Evolutionary conservation across 2,797 vertebrate genomes (phyloP).

Genomic region (Lophius americanus): DNA sequence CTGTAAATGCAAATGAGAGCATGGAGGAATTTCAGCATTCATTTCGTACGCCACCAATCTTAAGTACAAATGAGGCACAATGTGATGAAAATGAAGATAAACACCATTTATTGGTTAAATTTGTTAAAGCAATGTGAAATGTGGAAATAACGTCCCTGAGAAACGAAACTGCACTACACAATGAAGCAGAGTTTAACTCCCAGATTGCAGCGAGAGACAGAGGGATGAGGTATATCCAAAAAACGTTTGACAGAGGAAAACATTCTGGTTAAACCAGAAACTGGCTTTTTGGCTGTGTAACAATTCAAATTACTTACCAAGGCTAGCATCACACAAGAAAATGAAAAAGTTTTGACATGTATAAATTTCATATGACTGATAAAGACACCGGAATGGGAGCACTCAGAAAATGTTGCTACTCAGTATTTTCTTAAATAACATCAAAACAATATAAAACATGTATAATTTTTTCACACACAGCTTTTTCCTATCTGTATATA

Average conservation of each 20-base stretch:
- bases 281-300: background rate
- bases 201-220: slow-evolving; percentile 11
- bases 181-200: slow-evolving; percentile 27
- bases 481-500: background rate
- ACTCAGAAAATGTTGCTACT: slow-evolving; percentile 22
- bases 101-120: slow-evolving; percentile 51
- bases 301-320: slow-evolving; percentile 1
- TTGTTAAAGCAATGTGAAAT: slow-evolving; percentile 42
- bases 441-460: slow-evolving; percentile 24
- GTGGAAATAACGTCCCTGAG: slow-evolving; percentile 53
- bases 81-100: slow-evolving; percentile 39
- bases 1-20: background rate
- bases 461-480: background rate
- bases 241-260: background rate
- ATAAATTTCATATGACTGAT: background rate
- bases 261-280: slow-evolving; percentile 4
- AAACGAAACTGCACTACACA: slow-evolving; percentile 30
- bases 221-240: slow-evolving; percentile 48
- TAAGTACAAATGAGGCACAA: slow-evolving; percentile 40
- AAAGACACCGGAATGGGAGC: slow-evolving; percentile 53
- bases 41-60: background rate
- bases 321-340: background rate
- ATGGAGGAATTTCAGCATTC: background rate
- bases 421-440: slow-evolving; percentile 25
- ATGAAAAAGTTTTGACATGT: background rate